These are phyloP conservation scores for Isotomurus palustris DNA, from an alignment of 2,888 invertebrate genomes.

Conservation along the genomic window DNA sequence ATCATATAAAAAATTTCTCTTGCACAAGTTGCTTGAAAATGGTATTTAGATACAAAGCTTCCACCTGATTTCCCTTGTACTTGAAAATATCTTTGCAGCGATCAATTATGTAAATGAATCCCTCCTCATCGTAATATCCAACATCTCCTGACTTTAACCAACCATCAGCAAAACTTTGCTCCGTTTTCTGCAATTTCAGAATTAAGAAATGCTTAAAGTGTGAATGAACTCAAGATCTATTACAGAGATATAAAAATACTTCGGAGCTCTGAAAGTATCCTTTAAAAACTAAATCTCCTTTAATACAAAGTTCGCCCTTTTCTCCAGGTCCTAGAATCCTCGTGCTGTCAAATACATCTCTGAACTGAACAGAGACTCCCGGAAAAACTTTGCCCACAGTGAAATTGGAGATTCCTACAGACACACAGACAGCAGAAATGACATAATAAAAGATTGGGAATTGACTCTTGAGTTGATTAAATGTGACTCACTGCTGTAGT, in stretches of 20 bases:
- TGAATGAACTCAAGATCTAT: too few species aligned
- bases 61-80: constrained; percentile 34
- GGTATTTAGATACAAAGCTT: too few species aligned
- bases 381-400: constrained; percentile 12
- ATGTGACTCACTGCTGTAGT: too few species aligned
- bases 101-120: constrained; percentile 34
- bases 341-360: constrained; percentile 15
- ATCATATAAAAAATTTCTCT: too few species aligned
- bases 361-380: constrained; percentile 14
- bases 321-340: constrained; percentile 10
- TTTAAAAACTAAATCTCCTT: constrained; percentile 2
- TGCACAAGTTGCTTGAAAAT: too few species aligned
- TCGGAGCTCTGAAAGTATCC: constrained; percentile 16
- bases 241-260: neutral
- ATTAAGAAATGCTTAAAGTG: too few species aligned
- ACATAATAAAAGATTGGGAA: too few species aligned
- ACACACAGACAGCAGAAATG: too few species aligned
- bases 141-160: constrained; percentile 36
- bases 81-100: constrained; percentile 39
- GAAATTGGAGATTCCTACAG: too few species aligned
- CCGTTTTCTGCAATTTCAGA: constrained; percentile 22
- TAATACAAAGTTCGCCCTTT: constrained; percentile 18
- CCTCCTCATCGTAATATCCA: constrained; percentile 31
- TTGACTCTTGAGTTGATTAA: too few species aligned
- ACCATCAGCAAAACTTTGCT: constrained; percentile 23